A percentile compares a stretch with the other conserved stretches of the same genome.
phyloP scores from a whole-genome alignment of 2,888 invertebrate genomes.

The Neoascia interrupta region DNA sequence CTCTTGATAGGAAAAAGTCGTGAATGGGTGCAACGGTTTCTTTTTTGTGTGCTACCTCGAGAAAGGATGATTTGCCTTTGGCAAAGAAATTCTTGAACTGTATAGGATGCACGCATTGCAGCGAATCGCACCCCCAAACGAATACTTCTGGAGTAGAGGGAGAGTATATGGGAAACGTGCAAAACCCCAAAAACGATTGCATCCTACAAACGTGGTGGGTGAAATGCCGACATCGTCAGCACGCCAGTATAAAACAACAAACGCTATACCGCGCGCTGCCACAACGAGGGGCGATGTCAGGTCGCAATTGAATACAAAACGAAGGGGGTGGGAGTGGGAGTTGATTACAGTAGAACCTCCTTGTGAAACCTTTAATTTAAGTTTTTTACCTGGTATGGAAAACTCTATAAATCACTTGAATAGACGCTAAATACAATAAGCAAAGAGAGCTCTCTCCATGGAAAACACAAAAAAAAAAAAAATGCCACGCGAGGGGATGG shows the following conservation, averaged over 20 bases:
- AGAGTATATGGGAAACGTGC: conserved; percentile 1
- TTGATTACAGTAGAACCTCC: too few relatives aligned
- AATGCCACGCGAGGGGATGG: not conserved
- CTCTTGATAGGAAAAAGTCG: conserved; percentile 11
- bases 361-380: conserved; percentile 64
- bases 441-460: conserved; percentile 21
- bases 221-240: conserved; percentile 14
- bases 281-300: not conserved
- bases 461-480: too few relatives aligned
- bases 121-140: not conserved
- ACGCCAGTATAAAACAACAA: conserved; percentile 34
- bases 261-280: conserved; percentile 32
- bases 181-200: not conserved
- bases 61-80: conserved; percentile 55
- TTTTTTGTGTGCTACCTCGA: conserved; percentile 14
- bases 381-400: conserved; percentile 54
- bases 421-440: conserved; percentile 66
- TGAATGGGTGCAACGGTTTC: not conserved
- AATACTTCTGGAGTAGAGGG: conserved; percentile 11
- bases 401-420: conserved; percentile 65
- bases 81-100: conserved; percentile 40
- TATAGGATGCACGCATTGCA: conserved; percentile 6
- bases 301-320: conserved; percentile 31
- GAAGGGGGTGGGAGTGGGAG: conserved; percentile 7
- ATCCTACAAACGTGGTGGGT: not conserved